Evolutionary conservation across 2,113 vertebrate genomes (phyloP).

Genomic region (Corythoichthys haematopterus): DNA sequence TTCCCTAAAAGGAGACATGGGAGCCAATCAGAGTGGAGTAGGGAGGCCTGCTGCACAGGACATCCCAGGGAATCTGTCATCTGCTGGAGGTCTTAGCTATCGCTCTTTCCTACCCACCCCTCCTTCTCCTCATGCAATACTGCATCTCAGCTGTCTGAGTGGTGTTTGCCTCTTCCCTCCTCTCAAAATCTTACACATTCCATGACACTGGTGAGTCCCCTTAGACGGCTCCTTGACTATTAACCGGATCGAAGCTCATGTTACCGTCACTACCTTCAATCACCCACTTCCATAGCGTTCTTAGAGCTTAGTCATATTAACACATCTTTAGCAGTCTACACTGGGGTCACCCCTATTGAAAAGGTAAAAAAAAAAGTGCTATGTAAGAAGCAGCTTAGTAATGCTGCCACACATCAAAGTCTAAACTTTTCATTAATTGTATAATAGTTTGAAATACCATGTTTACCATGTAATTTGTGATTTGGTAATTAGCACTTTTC

Average conservation of each 20-base stretch:
- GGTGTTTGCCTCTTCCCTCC: slow-evolving; percentile 28
- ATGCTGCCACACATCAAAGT: neutral
- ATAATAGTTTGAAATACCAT: neutral
- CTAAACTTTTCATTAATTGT: neutral
- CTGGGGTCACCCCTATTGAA: neutral
- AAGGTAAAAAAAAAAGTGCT: slow-evolving; percentile 4
- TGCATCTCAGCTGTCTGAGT: slow-evolving; percentile 68
- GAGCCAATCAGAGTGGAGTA: slow-evolving; percentile 70
- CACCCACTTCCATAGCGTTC: slow-evolving; percentile 20
- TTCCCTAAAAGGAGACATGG: slow-evolving; percentile 76
- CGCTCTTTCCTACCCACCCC: neutral
- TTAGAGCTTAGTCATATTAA: slow-evolving; percentile 48
- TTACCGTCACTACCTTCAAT: slow-evolving; percentile 30
- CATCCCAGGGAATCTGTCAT: slow-evolving; percentile 44
- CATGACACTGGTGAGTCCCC: slow-evolving; percentile 35
- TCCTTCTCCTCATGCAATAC: slow-evolving; percentile 18
- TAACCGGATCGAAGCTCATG: slow-evolving; percentile 29
- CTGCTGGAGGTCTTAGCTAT: slow-evolving; percentile 50
- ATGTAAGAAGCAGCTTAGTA: neutral
- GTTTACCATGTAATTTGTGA: neutral
- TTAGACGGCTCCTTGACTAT: slow-evolving; percentile 41
- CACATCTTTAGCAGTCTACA: slow-evolving; percentile 27
- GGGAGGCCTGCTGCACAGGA: slow-evolving; percentile 33
- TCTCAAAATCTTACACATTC: slow-evolving; percentile 33
- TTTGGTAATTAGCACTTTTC: neutral